Base-by-base conservation (phyloP, 2,888 invertebrate genomes). In the Acleris literana region DNA sequence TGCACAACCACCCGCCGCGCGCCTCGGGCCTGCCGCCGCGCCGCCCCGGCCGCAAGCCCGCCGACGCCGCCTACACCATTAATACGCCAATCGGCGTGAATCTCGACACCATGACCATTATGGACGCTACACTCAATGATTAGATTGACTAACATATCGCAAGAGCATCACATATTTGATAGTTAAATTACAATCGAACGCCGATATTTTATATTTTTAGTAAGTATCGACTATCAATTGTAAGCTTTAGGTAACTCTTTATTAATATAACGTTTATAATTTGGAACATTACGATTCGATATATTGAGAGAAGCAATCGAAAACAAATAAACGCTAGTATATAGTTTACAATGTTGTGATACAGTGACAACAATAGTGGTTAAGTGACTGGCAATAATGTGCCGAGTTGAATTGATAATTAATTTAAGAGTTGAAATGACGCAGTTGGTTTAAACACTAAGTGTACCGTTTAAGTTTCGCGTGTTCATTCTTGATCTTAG, bases 1-100 rank as follows among this genome's bases (percentile, higher is more conserved):
- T 93, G 88, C 93, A 93, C 76, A 93, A 93, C 72, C 93, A 93
- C 69, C 90, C 93, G 22, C 92, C 92, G 61, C 84, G 93, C 25
- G 87, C 88, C 70, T 83, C 13, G 75, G 83, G 48, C 68, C 85
- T 55, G 44, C 84, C 87, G 4, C 69, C 84, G 62, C 82, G 83
- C 62, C 76, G 77, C 25, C 70, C 79, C 53, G 39, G 17, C 20
- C 76, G 82, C 51, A 84, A 83, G 68, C 75, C 72, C 52, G 55
- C 70, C 7, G 83, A 81, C 63, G 25, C 54, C 33, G 60, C 73
- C 5, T 63, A 71, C 13, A 33, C 71, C 46, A 61, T 72, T 39
- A 59, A 39, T 18, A 58, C 68, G 52, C 63, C 64, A 18, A 62
- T 68, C 62, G 66, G 56, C 55, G 61, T 65, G 22, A 46, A 43